Evolutionary conservation across 2,113 vertebrate species (phyloP), one percentile per base, ranked within the genome.

Genomic region (Propithecus coquereli): DNA sequence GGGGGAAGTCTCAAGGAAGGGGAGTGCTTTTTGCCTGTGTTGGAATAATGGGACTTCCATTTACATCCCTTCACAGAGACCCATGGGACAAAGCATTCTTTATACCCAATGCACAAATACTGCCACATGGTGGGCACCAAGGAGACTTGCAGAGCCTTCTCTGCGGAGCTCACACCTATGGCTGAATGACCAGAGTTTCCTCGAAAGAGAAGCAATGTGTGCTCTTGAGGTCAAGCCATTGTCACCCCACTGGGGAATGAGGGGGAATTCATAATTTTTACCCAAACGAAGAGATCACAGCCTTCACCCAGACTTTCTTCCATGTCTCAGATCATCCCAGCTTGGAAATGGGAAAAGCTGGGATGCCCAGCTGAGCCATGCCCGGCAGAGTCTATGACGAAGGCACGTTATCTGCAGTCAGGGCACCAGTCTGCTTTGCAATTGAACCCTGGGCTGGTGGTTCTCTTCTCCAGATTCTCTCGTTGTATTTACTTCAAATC

Each of bases 381-480:
- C 6, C 16, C 14, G 10, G 11, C 1, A 18, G 37, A 92, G 37
- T 47, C 22, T 57, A n/a, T 2, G 1, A 14, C 16, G 65, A 32
- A 27, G 43, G 37, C 18, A 1, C 1, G 4, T 6, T 6, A 6
- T 34, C 40, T 90, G 10, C 5, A 66, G 8, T 23, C 16, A 8
- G 47, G 63, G 43, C 2, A 25, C 22, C 68, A 25, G 23, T 22
- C n/a, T 59, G 13, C 27, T 71, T 52, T 84, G 65, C 57, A 79
- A 23, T 5, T 1, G 11, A 22, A 43, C 1, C 2, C 8, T 8
- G 11, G n/a, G 8, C 13, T 37, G 20, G 47, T 43, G 17, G 4
- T 34, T 54, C 4, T 43, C 3, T 6, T 47, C 8, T 52, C 23
- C 65, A 27, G 50, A 47, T 57, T 86, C 61, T 34, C 5, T 12